Conservation (phyloP, 2,113 vertebrate genomes). For the Dissostichus mawsoni region DNA sequence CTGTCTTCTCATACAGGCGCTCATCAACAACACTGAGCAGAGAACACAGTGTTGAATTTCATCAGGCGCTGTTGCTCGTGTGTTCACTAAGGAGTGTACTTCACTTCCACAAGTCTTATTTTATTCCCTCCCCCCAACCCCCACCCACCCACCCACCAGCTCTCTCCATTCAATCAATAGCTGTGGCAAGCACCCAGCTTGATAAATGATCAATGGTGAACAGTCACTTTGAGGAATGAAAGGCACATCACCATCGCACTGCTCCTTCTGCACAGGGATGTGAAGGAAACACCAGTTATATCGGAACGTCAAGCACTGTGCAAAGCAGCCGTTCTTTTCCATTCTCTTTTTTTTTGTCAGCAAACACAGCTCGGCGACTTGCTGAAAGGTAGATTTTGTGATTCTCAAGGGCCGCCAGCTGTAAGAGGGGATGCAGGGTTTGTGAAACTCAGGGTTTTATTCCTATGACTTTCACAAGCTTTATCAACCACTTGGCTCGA, state of each 20-base stretch:
- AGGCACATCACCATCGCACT: conserved; percentile 43
- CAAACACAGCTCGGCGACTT: conserved; percentile 6
- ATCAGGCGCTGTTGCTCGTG: conserved; percentile 2
- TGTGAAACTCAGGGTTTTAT: conserved; percentile 9
- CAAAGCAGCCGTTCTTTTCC: background rate
- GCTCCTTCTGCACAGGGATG: conserved; percentile 34
- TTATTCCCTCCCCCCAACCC: conserved; percentile 1
- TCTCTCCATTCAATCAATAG: conserved; percentile 61
- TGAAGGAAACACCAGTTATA: conserved; percentile 40
- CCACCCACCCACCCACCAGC: background rate
- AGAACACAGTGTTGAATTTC: conserved; percentile 15
- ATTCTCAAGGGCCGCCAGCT: conserved; percentile 42
- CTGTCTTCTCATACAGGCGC: background rate
- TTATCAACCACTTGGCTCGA: conserved; percentile 10
- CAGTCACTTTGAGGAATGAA: conserved; percentile 76
- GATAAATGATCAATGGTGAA: conserved; percentile 75
- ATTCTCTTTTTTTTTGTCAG: conserved; percentile 24
- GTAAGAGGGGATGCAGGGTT: background rate
- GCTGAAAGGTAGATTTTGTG: conserved; percentile 43
- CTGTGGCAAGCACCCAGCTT: conserved; percentile 40
- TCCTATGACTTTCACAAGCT: conserved; percentile 16
- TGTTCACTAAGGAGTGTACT: conserved; percentile 15
- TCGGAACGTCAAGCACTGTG: conserved; percentile 11
- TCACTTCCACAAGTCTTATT: conserved; percentile 59
- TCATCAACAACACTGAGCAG: conserved; percentile 18